Base-by-base conservation (phyloP, 2,113 vertebrate species). In the Rhinogobius similis region DNA sequence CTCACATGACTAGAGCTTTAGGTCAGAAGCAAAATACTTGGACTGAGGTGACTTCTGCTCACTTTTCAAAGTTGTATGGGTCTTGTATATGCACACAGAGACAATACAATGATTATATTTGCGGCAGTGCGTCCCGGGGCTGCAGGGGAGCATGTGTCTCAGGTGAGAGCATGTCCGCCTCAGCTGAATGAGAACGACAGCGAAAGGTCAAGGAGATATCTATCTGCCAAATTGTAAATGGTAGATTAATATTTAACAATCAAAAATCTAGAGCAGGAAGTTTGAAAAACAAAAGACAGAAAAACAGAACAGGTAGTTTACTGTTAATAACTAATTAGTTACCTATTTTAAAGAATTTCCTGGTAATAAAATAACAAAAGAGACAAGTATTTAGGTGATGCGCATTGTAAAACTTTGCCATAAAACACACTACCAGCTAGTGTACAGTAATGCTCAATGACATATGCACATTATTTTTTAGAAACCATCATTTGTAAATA, bases 171-270 rank as follows among this genome's bases (percentile, higher is more conserved):
- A 38, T 12, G 26, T 18, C 26, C 26, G 4, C 7, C 55, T 58
- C 55, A 44, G 58, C 29, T 14, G 11, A 69, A 65, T 26, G 27
- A 50, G 7, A 1, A 53, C n/a, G 26, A 8, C 18, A 16, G 53
- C 48, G 11, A 18, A 18, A 29, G 11, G 10, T 46, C 14, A 39
- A 0, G 18, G 21, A 16, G 10, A 14, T 39, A n/a, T 52, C 6
- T 2, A 44, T 24, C 20, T 24, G 21, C 44, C 20, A 64, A 27
- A 48, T 21, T n/a, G 7, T 26, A 79, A n/a, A 24, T 11, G 5
- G 32, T 3, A 20, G 24, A 65, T 43, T 44, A 11, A 68, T 68
- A 71, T 59, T 59, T 55, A 72, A 68, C 72, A 10, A 1, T 50
- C 9, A 12, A 9, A 4, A 50, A 9, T n/a, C 20, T 38, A 23